Evolutionary conservation across 2,113 vertebrate species (phyloP).

Genomic region (Phocoena sinus): DNA sequence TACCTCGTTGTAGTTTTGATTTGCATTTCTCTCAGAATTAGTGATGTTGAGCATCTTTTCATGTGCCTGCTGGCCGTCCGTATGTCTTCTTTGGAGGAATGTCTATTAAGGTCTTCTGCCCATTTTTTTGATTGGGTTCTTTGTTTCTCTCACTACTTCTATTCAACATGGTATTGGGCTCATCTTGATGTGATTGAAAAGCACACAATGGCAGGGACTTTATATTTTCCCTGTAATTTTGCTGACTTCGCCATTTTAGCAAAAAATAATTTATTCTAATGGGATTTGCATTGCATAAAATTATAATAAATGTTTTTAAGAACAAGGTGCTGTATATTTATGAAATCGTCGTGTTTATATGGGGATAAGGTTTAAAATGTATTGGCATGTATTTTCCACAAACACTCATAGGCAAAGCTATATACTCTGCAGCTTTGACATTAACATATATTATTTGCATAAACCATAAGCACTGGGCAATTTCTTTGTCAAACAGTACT

Average conservation of each 20-base stretch:
- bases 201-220: background rate
- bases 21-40: background rate
- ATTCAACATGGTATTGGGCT: background rate
- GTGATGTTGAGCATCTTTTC: background rate
- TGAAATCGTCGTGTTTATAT: slow-evolving; percentile 63
- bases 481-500: slow-evolving; percentile 76
- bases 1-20: background rate
- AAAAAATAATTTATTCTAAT: slow-evolving; percentile 72
- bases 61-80: background rate
- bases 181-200: slow-evolving; percentile 30
- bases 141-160: background rate
- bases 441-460: slow-evolving; percentile 72
- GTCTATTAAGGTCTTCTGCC: background rate
- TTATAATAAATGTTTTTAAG: slow-evolving; percentile 75
- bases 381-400: slow-evolving; percentile 57
- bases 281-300: slow-evolving; percentile 74
- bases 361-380: slow-evolving; percentile 59
- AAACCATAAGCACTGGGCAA: slow-evolving; percentile 68
- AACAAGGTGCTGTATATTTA: slow-evolving; percentile 72
- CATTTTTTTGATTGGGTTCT: background rate
- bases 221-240: slow-evolving; percentile 32
- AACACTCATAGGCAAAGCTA: slow-evolving; percentile 47
- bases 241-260: slow-evolving; percentile 68
- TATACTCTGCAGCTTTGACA: slow-evolving; percentile 33
- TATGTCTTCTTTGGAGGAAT: background rate